Base-by-base conservation (phyloP, 2,113 vertebrate genomes). In the Channa argus region DNA sequence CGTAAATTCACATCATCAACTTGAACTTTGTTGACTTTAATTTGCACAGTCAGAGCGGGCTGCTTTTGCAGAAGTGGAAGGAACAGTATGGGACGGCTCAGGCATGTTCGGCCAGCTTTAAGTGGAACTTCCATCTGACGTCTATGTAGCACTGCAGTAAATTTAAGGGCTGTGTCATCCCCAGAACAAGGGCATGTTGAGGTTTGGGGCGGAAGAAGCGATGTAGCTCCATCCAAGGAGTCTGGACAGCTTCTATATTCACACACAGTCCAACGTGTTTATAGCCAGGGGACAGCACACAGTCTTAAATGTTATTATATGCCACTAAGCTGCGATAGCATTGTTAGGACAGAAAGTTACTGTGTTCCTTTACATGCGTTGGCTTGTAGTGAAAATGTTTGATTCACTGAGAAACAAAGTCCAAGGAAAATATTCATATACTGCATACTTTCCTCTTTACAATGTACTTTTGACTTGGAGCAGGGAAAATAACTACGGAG, bases 261-360 rank as follows among this genome's bases (percentile, higher is more conserved):
- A 66, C 76, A 71, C 24, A 24, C 24, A 24, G 75, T 66, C 75
- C 58, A 62, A 76, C 77, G 80, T 93, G 92, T 94, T 93, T 94
- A 94, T 66, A 88, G 65, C 55, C 5, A 2, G 13, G 14, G 49
- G 75, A 82, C 86, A 12, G 78, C 61, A 83, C 79, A 84, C 69
- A 46, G 70, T 83, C 75, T 81, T 88, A 88, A 93, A 91, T 92
- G 89, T 94, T 93, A 90, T 90, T 84, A 80, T 83, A 79, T 34
- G 52, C 52, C 24, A 53, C 53, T 43, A 70, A 50, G 65, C 77
- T 72, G 74, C 54, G 89, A 91, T 89, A 84, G 78, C 64, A 72
- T 58, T 87, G 89, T 86, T 83, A 79, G 81, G 84, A 84, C 65
- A 75, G 8, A 11, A 49, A 69, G 77, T 73, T 15, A 71, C 55